A percentile compares a stretch with the other conserved stretches of the same genome.
These are phyloP conservation scores for Cepphus grylle DNA, from an alignment of 2,113 vertebrate genomes.

Conservation along the genomic window DNA sequence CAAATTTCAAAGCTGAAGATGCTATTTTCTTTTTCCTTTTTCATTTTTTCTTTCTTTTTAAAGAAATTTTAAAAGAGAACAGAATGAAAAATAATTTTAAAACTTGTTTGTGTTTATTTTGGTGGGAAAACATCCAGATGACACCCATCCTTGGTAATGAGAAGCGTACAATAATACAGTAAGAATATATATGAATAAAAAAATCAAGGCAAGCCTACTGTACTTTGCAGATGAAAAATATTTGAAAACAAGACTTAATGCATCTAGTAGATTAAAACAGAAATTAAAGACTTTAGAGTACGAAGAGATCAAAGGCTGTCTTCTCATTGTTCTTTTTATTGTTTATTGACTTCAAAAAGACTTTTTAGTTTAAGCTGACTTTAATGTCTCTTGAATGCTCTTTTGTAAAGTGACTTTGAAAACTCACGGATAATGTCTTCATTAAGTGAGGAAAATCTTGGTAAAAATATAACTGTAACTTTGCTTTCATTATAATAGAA, in stretches of 20 bases:
- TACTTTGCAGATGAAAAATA: constrained; percentile 69
- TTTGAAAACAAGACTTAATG: constrained; percentile 71
- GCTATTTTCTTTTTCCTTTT: constrained; percentile 38
- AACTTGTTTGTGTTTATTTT: constrained; percentile 4
- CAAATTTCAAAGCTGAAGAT: constrained; percentile 73
- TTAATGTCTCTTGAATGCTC: constrained; percentile 82
- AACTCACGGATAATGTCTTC: constrained; percentile 80
- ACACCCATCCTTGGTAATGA: constrained; percentile 49
- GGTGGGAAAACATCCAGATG: constrained; percentile 28
- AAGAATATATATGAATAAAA: constrained; percentile 51
- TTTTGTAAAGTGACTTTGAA: constrained; percentile 84
- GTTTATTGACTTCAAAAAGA: constrained; percentile 87
- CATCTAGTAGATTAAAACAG: constrained; percentile 80
- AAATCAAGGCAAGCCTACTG: constrained; percentile 54
- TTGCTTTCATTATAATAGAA: constrained; percentile 77
- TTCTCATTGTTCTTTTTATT: constrained; percentile 83
- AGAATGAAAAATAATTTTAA: constrained; percentile 56
- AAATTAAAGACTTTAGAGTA: constrained; percentile 81
- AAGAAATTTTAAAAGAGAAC: constrained; percentile 49
- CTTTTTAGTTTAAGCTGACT: constrained; percentile 83
- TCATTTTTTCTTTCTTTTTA: background rate
- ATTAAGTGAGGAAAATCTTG: constrained; percentile 79
- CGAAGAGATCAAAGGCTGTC: constrained; percentile 78
- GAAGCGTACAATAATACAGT: constrained; percentile 31
- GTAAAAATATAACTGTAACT: constrained; percentile 75